Evolutionary conservation across 2,113 vertebrate species (phyloP), one percentile per base, ranked within the genome.

Genomic region (Cepphus grylle): DNA sequence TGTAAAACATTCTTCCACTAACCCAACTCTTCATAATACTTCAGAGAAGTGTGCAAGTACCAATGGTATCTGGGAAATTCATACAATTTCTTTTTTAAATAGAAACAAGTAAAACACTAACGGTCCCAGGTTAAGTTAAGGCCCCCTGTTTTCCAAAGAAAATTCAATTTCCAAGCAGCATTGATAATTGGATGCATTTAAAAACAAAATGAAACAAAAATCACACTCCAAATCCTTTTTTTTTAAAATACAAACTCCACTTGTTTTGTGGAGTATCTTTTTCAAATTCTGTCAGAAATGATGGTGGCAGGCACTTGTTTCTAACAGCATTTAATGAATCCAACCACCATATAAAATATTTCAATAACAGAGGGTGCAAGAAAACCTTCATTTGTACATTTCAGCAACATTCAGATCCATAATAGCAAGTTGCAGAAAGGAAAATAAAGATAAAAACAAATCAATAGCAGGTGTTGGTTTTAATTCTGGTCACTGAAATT

Each of bases 1-100:
- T 96, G 90, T 94, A 96, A 97, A 98, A 98, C 95, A 97, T 97
- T 97, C 86, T 95, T 95, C 82, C 74, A 96, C 78, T 86, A 96
- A 97, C 93, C 83, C 76, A 96, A 94, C 81, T 88, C 71, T 95
- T 96, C 86, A 89, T 95, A 96, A 93, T 96, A 97, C 94, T 97
- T 97, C 90, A 80, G 86, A 93, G 85, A 97, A 94, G 84, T 81
- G 94, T 97, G 94, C 97, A 97, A 95, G 85, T 95, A 97, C 91
- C 88, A 96, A 96, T 76, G 88, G 83, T 71, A 92, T 97, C 89
- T 97, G 89, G 97, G 96, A 98, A 97, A 96, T 69, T 56, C 38
- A 94, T 91, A 91, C 72, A 96, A 86, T 97, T 96, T 96, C 19
- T 93, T 77, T 82, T 77, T 91, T 94, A 96, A 96, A 92, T 94